These are phyloP conservation scores for Dryocosmus kuriphilus DNA, from an alignment of 2,888 invertebrate species.

Conservation along the genomic window DNA sequence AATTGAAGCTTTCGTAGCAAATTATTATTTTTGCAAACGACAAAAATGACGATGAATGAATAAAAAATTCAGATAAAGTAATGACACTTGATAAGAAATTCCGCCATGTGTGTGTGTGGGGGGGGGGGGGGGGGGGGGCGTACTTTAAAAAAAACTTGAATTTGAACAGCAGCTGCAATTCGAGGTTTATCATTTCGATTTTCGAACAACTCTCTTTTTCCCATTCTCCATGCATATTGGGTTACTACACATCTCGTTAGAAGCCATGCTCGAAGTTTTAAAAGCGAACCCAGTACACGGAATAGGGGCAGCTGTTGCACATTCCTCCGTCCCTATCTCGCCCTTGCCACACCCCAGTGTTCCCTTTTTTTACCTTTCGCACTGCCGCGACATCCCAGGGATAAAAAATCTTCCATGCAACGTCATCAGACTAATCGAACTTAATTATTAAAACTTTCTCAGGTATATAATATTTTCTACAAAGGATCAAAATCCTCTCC, in stretches of 20 bases:
- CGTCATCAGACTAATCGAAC: slow-evolving; percentile 32
- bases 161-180: slow-evolving; percentile 11
- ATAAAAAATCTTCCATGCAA: slow-evolving; percentile 15
- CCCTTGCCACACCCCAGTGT: slow-evolving; percentile 36
- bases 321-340: slow-evolving; percentile 65
- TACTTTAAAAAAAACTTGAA: neutral
- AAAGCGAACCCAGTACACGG: slow-evolving; percentile 64
- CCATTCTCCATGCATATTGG: slow-evolving; percentile 52
- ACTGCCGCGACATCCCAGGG: slow-evolving; percentile 8
- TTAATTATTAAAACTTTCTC: slow-evolving; percentile 12
- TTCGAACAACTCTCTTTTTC: slow-evolving; percentile 35
- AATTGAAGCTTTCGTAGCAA: neutral
- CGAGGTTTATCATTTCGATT: slow-evolving; percentile 30
- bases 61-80: neutral
- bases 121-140: too few relatives aligned
- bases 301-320: slow-evolving; percentile 71
- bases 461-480: neutral
- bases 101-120: too few relatives aligned
- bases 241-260: slow-evolving; percentile 64
- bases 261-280: slow-evolving; percentile 60
- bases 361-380: slow-evolving; percentile 28
- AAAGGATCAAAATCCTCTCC: neutral
- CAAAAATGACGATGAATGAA: neutral
- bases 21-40: neutral
- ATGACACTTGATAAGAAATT: neutral